These are phyloP conservation scores for Macropus fuliginosus DNA, from an alignment of 2,797 vertebrate genomes.

Conservation along the genomic window DNA sequence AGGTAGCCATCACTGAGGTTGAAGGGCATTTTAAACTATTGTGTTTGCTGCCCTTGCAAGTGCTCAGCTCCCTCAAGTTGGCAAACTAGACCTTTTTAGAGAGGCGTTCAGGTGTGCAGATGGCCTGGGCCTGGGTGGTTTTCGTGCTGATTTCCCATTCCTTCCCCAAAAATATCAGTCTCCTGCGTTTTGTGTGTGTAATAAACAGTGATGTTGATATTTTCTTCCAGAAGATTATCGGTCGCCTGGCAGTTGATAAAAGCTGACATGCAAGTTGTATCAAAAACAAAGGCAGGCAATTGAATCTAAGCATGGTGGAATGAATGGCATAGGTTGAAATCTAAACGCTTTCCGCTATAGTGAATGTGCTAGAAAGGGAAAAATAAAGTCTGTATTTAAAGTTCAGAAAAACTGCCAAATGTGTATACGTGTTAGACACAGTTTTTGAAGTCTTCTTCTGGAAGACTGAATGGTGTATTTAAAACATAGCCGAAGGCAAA, in stretches of 20 bases:
- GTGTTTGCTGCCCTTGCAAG: conserved; percentile 42
- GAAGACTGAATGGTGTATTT: background rate
- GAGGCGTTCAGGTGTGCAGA: conserved; percentile 24
- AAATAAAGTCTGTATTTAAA: conserved; percentile 8
- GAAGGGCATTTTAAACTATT: background rate
- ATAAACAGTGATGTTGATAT: conserved; percentile 16
- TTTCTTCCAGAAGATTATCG: conserved; percentile 54
- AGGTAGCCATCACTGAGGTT: background rate
- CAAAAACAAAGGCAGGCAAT: conserved; percentile 59
- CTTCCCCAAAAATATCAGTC: conserved; percentile 51
- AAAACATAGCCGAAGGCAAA: conserved; percentile 7
- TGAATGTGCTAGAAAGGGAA: conserved; percentile 51
- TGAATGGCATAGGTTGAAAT: conserved; percentile 44
- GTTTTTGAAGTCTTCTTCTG: conserved; percentile 48
- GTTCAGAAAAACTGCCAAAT: conserved; percentile 45
- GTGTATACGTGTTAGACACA: background rate
- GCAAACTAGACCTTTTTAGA: conserved; percentile 34
- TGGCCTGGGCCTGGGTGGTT: conserved; percentile 51
- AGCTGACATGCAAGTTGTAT: conserved; percentile 52
- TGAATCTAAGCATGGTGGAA: conserved; percentile 49
- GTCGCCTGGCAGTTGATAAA: conserved; percentile 54
- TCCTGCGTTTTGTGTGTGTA: conserved; percentile 56
- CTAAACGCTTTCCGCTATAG: conserved; percentile 42
- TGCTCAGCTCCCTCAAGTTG: conserved; percentile 6
- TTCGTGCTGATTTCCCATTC: conserved; percentile 41